Conservation (phyloP, 2,797 vertebrate genomes). For the Lacerta agilis region DNA sequence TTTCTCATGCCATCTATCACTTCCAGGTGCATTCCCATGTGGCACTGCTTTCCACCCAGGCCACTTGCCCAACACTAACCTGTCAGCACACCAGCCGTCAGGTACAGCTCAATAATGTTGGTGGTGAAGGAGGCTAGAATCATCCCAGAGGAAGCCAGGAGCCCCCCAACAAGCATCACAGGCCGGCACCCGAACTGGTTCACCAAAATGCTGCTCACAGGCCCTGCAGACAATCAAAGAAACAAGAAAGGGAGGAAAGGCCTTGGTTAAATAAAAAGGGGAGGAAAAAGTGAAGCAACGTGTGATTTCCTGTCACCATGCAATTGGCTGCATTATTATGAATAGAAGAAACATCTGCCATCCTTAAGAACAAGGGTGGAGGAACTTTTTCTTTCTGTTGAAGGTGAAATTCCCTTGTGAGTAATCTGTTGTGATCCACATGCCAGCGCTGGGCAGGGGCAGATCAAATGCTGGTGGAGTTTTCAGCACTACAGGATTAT, state of each 20-base stretch:
- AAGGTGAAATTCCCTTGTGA: too few species aligned
- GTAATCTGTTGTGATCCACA: too few species aligned
- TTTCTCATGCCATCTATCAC: neutral
- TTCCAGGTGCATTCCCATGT: neutral
- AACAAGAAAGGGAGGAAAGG: conserved; percentile 23
- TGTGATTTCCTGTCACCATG: neutral
- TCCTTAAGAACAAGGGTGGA: neutral
- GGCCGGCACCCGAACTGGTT: conserved; percentile 84
- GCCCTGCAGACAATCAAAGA: conserved; percentile 72
- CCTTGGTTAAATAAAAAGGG: neutral
- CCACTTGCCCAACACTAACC: conserved; percentile 67
- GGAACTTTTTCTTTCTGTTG: too few species aligned
- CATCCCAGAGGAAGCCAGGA: conserved; percentile 84
- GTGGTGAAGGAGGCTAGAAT: conserved; percentile 82
- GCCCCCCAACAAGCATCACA: conserved; percentile 83
- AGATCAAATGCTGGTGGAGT: too few species aligned
- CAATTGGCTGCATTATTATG: neutral
- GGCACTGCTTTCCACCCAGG: neutral
- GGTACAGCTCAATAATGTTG: conserved; percentile 83
- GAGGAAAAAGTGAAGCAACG: neutral
- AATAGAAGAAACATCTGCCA: neutral
- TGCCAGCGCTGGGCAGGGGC: too few species aligned
- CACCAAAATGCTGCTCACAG: conserved; percentile 83
- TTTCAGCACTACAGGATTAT: too few species aligned
- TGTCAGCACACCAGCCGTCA: conserved; percentile 84